phyloP scores from a whole-genome alignment of 2,888 invertebrate genomes.

The Malthinus seriepunctatus region DNA sequence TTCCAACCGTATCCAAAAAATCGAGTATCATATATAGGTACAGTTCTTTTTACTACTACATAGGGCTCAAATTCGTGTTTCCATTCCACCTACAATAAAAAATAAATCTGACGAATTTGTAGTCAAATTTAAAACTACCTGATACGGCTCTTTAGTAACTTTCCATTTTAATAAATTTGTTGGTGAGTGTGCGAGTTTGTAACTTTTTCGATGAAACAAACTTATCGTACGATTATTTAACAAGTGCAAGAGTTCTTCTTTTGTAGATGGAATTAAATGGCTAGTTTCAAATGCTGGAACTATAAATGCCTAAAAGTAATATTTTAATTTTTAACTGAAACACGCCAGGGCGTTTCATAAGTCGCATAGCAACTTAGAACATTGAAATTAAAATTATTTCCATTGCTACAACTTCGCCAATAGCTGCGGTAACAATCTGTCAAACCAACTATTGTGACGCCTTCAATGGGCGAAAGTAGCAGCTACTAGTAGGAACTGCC shows the following conservation, averaged over 20 bases:
- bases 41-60: not conserved
- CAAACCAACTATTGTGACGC: too few relatives aligned
- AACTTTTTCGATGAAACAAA: not conserved
- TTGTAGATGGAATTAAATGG: constrained; percentile 64
- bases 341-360: not conserved
- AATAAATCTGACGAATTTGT: not conserved
- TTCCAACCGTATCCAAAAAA: constrained; percentile 10
- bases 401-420: too few relatives aligned
- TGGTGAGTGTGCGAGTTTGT: not conserved
- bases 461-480: too few relatives aligned
- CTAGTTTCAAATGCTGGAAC: constrained; percentile 88
- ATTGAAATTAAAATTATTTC: too few relatives aligned
- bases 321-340: not conserved
- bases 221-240: not conserved
- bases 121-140: not conserved
- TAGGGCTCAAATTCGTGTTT: not conserved
- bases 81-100: not conserved
- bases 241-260: constrained; percentile 67
- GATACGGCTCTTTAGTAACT: not conserved
- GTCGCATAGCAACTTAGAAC: too few relatives aligned
- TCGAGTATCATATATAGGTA: not conserved
- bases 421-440: too few relatives aligned
- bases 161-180: constrained; percentile 3
- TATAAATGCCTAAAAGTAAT: constrained; percentile 64
- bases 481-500: too few relatives aligned